These are phyloP conservation scores for Pelecanus crispus DNA, from an alignment of 2,113 vertebrate species.

Conservation along the genomic window DNA sequence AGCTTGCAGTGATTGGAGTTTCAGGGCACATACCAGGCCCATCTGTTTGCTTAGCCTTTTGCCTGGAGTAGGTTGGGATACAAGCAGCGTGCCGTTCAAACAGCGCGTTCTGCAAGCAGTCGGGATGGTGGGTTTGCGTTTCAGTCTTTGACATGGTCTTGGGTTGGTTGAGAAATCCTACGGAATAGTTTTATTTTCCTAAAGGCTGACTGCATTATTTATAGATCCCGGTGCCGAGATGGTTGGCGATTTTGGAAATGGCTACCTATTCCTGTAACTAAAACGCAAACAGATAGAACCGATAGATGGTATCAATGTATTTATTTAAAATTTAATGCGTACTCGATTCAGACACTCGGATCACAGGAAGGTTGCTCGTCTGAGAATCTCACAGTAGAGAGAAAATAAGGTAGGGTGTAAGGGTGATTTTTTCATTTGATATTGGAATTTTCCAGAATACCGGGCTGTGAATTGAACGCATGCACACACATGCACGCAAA, in stretches of 20 bases:
- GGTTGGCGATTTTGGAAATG: neutral
- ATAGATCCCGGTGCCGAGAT: neutral
- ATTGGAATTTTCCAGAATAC: neutral
- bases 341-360: neutral
- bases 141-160: neutral
- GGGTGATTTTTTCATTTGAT: neutral
- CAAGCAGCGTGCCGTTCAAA: neutral
- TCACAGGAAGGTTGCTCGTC: neutral
- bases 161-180: neutral
- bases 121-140: neutral
- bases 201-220: neutral
- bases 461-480: neutral
- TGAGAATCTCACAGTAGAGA: neutral
- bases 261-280: neutral
- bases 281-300: neutral
- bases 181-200: neutral
- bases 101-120: neutral
- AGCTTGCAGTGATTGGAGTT: slow-evolving; percentile 19
- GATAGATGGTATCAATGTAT: neutral
- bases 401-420: neutral
- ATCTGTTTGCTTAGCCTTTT: slow-evolving; percentile 63
- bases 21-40: slow-evolving; percentile 33
- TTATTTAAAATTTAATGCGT: neutral
- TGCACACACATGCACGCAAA: fast-evolving
- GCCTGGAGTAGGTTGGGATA: slow-evolving; percentile 42